These are phyloP conservation scores for Bubalus kerabau DNA, from an alignment of 2,113 vertebrate species.

Conservation along the genomic window DNA sequence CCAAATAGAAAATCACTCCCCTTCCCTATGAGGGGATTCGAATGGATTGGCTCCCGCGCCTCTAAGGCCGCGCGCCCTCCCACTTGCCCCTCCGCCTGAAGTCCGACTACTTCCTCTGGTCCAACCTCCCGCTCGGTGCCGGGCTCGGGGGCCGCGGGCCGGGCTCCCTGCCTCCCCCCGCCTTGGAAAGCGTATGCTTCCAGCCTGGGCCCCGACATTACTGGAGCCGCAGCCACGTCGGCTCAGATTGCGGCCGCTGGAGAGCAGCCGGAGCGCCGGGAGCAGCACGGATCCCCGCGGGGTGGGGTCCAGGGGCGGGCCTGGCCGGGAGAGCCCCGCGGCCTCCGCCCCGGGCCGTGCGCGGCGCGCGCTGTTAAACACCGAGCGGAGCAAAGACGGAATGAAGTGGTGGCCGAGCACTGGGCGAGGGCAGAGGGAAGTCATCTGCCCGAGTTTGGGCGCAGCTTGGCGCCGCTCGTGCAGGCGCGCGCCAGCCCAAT, in stretches of 20 bases:
- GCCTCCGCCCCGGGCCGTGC: accelerated
- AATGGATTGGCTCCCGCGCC: background rate
- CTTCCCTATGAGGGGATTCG: accelerated
- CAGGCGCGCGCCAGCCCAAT: accelerated
- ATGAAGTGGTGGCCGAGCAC: background rate
- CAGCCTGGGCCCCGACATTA: background rate
- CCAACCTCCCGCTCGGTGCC: accelerated
- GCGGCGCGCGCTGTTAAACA: accelerated
- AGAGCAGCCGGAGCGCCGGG: background rate
- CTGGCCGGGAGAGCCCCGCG: background rate
- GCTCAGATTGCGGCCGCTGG: background rate
- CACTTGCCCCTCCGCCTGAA: accelerated
- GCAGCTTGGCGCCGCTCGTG: background rate
- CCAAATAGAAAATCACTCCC: accelerated
- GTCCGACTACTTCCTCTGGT: accelerated
- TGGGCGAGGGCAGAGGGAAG: accelerated
- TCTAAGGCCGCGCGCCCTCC: accelerated
- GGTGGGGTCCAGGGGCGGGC: background rate
- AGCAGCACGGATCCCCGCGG: background rate
- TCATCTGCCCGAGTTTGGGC: background rate
- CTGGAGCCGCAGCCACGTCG: background rate
- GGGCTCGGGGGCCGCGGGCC: accelerated
- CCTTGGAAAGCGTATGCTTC: accelerated
- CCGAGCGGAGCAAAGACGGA: accelerated
- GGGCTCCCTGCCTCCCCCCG: accelerated